Evolutionary conservation across 1,140 invertebrate genomes (phyloP).

Genomic region (Sogatella furcifera): DNA sequence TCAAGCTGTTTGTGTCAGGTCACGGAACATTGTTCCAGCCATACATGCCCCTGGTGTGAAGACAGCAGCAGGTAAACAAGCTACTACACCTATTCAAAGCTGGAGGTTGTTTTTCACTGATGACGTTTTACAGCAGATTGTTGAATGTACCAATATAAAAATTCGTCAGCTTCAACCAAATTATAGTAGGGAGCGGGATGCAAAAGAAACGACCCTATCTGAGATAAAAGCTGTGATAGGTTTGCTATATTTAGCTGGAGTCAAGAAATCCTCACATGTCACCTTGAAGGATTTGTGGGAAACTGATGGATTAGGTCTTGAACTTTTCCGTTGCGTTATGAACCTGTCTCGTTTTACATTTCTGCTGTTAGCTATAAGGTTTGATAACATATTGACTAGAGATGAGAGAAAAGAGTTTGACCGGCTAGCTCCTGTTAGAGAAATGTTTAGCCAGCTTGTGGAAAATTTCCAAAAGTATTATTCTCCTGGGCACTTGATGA

Average conservation of each 20-base stretch:
- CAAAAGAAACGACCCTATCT: background rate
- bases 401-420: background rate
- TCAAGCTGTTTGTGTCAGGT: too few species aligned
- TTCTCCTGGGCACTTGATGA: background rate
- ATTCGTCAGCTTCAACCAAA: background rate
- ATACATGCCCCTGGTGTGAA: background rate
- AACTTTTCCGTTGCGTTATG: too few species aligned
- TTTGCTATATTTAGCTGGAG: constrained; percentile 10
- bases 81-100: background rate
- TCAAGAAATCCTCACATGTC: background rate
- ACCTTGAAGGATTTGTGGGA: constrained; percentile 4
- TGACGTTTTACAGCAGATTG: constrained; percentile 3
- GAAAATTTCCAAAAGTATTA: background rate
- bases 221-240: constrained; percentile 7
- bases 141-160: constrained; percentile 2
- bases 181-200: constrained; percentile 1
- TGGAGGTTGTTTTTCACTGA: constrained; percentile 3
- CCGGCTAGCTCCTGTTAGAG: background rate
- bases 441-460: background rate
- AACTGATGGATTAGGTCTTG: too few species aligned
- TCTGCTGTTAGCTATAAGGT: background rate
- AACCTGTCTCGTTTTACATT: too few species aligned
- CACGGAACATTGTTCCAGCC: too few species aligned
- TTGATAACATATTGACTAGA: background rate
- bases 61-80: background rate